Evolutionary conservation across 2,797 vertebrate species (phyloP).

Genomic region (Sebastiscus tertius): DNA sequence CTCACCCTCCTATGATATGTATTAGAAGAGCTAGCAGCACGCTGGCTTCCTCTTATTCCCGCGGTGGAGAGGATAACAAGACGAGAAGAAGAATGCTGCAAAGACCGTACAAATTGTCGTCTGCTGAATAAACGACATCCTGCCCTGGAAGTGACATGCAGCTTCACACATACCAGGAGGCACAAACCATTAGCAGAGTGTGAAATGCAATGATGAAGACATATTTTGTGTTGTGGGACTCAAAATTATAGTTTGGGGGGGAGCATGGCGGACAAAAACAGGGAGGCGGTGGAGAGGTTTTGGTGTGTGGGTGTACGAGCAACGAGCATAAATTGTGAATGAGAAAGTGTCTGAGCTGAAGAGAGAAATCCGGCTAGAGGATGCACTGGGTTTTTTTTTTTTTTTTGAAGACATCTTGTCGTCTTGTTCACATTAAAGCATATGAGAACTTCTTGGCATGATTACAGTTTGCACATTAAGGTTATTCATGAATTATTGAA

Average conservation of each 20-base stretch:
- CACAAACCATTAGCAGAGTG: conserved; percentile 54
- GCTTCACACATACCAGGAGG: conserved; percentile 45
- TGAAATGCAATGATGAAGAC: conserved; percentile 60
- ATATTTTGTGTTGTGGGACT: conserved; percentile 51
- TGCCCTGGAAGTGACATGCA: conserved; percentile 45
- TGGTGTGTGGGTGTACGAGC: conserved; percentile 56
- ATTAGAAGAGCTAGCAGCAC: conserved; percentile 15
- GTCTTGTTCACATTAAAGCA: conserved; percentile 57
- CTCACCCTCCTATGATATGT: background rate
- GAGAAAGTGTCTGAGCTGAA: conserved; percentile 64
- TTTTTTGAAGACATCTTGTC: conserved; percentile 57
- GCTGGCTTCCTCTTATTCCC: conserved; percentile 3
- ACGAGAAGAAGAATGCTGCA: conserved; percentile 23
- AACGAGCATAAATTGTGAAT: conserved; percentile 77
- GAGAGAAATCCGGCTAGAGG: conserved; percentile 43
- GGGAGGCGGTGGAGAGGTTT: conserved; percentile 34
- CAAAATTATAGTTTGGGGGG: conserved; percentile 52
- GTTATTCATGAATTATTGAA: conserved; percentile 54
- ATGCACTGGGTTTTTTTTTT: conserved; percentile 16
- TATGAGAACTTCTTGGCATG: conserved; percentile 25
- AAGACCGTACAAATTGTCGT: conserved; percentile 43
- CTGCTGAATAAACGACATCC: conserved; percentile 59
- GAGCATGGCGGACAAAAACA: background rate
- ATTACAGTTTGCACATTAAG: conserved; percentile 44
- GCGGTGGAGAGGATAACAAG: conserved; percentile 25